A percentile compares a stretch with the other conserved stretches of the same genome.
Evolutionary conservation across 2,888 invertebrate species (phyloP).

Genomic region (Coenonympha arcania): DNA sequence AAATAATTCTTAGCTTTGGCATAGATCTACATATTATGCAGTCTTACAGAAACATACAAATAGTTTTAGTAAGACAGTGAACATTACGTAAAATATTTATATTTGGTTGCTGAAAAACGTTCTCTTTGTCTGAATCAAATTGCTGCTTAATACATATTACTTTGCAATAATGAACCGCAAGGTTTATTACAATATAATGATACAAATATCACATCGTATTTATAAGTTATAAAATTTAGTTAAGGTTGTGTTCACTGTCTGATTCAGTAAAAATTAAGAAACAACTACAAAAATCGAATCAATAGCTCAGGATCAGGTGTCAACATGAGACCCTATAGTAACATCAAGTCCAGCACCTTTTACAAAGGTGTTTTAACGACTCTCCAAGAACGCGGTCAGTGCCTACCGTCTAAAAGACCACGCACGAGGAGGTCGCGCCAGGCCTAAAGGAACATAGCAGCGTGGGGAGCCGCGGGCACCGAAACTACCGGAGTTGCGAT

Average conservation of each 20-base stretch:
- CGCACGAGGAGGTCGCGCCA: conserved; percentile 73
- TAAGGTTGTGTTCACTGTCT: neutral
- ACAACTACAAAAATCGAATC: neutral
- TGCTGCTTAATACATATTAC: too few relatives aligned
- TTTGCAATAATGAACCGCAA: too few relatives aligned
- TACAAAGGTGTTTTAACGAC: conserved; percentile 39
- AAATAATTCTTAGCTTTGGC: conserved; percentile 15
- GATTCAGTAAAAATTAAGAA: neutral
- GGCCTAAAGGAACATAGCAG: conserved; percentile 66
- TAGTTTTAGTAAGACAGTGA: too few relatives aligned
- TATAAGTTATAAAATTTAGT: too few relatives aligned
- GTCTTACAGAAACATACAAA: conserved; percentile 18
- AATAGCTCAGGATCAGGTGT: neutral
- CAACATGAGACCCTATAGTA: neutral
- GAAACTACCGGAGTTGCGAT: conserved; percentile 40
- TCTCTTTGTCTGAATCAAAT: too few relatives aligned
- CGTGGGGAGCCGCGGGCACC: conserved; percentile 54
- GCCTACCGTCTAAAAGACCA: conserved; percentile 57
- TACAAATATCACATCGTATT: too few relatives aligned
- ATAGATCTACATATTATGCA: conserved; percentile 16
- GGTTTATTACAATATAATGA: too few relatives aligned
- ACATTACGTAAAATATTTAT: too few relatives aligned
- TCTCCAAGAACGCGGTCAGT: conserved; percentile 55
- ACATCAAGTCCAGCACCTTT: neutral
- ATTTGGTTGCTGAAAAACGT: too few relatives aligned